phyloP scores from a whole-genome alignment of 2,113 vertebrate species.

The Antennarius striatus region DNA sequence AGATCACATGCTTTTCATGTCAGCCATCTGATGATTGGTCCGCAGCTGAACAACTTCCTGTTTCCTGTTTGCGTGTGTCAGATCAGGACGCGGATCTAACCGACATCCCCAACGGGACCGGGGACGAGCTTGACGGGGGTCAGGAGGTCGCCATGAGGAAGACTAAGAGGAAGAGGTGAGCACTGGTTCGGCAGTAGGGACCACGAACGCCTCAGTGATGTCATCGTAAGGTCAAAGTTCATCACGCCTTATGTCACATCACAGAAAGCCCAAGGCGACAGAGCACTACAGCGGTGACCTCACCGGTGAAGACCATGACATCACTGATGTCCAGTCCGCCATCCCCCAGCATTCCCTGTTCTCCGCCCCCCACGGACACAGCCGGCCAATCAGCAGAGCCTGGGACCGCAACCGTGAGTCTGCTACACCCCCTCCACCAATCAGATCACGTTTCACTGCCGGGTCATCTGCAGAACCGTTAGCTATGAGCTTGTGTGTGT shows the following conservation, averaged over 20 bases:
- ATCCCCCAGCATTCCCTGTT: constrained; percentile 84
- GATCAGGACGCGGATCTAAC: constrained; percentile 60
- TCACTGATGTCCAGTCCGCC: constrained; percentile 78
- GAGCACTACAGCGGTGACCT: constrained; percentile 82
- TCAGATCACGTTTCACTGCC: not conserved
- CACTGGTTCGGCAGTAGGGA: not conserved
- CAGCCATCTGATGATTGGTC: too few species aligned
- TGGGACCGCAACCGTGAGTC: constrained; percentile 93
- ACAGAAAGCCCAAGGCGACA: constrained; percentile 80
- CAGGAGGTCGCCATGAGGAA: constrained; percentile 78
- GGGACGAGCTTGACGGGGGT: constrained; percentile 70
- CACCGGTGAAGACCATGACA: constrained; percentile 88
- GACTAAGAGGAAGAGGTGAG: constrained; percentile 87
- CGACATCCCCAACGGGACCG: constrained; percentile 81
- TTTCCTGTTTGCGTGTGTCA: constrained; percentile 14
- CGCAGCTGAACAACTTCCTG: too few species aligned
- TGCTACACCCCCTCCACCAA: not conserved
- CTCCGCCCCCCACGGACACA: constrained; percentile 84
- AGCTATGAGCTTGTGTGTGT: too few species aligned
- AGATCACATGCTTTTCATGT: too few species aligned
- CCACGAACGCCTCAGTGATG: too few species aligned
- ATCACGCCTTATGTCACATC: not conserved
- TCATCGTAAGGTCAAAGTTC: not conserved
- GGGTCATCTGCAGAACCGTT: not conserved
- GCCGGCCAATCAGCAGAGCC: constrained; percentile 88